A percentile compares a stretch with the other conserved stretches of the same genome.
phyloP scores from a whole-genome alignment of 2,797 vertebrate species.

The Coregonus ussuriensis region DNA sequence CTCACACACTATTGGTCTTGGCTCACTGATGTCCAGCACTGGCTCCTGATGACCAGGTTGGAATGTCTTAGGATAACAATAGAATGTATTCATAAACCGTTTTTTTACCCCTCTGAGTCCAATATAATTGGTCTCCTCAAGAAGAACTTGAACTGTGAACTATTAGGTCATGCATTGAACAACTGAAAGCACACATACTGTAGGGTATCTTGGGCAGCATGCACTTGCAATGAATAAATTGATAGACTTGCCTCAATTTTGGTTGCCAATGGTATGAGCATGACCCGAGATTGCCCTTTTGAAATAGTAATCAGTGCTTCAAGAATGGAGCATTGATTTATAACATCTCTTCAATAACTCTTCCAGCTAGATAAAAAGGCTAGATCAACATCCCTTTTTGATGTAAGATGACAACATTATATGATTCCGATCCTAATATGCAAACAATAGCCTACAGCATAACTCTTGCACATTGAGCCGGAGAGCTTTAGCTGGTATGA shows the following conservation, averaged over 20 bases:
- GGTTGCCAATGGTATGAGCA: not conserved
- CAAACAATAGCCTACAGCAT: not conserved
- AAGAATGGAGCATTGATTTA: not conserved
- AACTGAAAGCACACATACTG: not conserved
- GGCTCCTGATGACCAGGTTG: not conserved
- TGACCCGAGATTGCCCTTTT: not conserved
- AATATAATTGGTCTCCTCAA: not conserved
- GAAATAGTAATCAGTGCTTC: not conserved
- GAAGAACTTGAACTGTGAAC: not conserved
- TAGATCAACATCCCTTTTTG: not conserved
- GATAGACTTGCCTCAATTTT: not conserved
- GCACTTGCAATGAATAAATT: not conserved
- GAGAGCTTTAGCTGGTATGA: not conserved
- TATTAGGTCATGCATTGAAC: not conserved
- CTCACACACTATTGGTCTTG: not conserved
- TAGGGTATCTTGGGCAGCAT: not conserved
- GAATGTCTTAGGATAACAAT: not conserved
- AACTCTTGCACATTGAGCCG: not conserved
- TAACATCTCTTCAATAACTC: not conserved
- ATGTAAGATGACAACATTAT: not conserved
- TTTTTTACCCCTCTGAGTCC: not conserved
- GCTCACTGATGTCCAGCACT: not conserved
- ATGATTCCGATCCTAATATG: not conserved
- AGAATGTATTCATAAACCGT: not conserved
- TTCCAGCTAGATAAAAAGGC: not conserved